Base-by-base conservation (phyloP, 2,113 vertebrate genomes). In the Mola mola region DNA sequence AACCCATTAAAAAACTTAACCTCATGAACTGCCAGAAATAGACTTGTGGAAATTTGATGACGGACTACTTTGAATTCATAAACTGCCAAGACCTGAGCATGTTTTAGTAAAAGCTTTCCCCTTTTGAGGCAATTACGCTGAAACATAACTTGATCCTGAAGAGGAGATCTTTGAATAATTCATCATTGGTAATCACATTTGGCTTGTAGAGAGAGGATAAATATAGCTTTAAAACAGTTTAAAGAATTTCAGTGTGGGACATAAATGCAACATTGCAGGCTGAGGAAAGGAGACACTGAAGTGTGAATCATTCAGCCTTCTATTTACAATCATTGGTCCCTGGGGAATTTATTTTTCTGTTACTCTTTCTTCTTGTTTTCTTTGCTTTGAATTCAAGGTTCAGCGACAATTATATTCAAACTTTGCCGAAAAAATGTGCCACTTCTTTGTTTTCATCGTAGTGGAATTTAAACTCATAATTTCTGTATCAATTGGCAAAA, bases 101-200 rank as follows among this genome's bases (percentile, higher is more conserved):
- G 29, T 17, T 58, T 72, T 38, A 11, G 16, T 26, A 58, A 64
- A 52, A 24, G 11, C 22, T 47, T 68, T 50, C 38, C 19, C 31
- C 22, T 66, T 72, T 55, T 21, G 12, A 67, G 25, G 48, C 49
- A 81, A 75, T 69, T 61, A 68, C 66, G 67, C 58, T 67, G 79
- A 65, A 51, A 49, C 42, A 60, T 65, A 78, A 59, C 51, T 78
- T 42, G 44, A 63, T 79, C 41, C 68, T 68, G 52, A 60, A 26
- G 20, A 63, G 3, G 36, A 38, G 21, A 34, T 63, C 37, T 15
- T 68, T 81, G 63, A 72, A 72, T 72, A 69, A 78, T 75, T 72
- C 28, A 78, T 78, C 33, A 25, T 1, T 1, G 15, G 2, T 4
- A 62, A 21, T 8, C 16, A 33, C 44, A 29, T 68, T 62, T 68